A percentile compares a stretch with the other conserved stretches of the same genome.
Conservation (phyloP, 35 echinoderm and acorn worm species). For the Heliocidaris erythrogramma region DNA sequence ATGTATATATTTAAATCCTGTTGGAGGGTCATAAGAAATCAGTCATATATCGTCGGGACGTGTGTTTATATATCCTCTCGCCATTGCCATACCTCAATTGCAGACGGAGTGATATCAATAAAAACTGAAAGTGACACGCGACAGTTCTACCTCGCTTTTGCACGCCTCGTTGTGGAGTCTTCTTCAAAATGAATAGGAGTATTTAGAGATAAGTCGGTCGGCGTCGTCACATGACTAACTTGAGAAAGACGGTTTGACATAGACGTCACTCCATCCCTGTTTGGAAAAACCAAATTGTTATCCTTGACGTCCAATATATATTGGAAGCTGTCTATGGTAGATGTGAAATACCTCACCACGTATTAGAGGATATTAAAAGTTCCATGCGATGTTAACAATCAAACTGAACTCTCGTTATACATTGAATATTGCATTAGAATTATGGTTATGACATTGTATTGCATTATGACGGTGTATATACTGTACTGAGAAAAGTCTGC, state of each 20-base stretch:
- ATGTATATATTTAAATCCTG: not conserved
- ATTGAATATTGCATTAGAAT: not conserved
- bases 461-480: not conserved
- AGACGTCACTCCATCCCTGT: not conserved
- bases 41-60: not conserved
- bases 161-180: not conserved
- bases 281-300: not conserved
- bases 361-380: not conserved
- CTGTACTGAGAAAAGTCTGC: not conserved
- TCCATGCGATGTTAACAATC: not conserved
- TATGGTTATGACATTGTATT: not conserved
- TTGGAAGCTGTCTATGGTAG: not conserved
- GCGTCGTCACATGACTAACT: not conserved
- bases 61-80: constrained; percentile 2
- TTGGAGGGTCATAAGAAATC: constrained; percentile 8
- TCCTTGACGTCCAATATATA: not conserved
- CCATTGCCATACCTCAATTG: not conserved
- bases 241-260: not conserved
- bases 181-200: not conserved
- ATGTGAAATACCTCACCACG: not conserved
- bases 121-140: not conserved
- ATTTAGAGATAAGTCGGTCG: not conserved
- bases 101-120: not conserved
- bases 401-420: not conserved
- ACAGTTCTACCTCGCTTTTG: not conserved